Evolutionary conservation across 2,797 vertebrate genomes (phyloP).

Genomic region (Melanotaenia nigrans): DNA sequence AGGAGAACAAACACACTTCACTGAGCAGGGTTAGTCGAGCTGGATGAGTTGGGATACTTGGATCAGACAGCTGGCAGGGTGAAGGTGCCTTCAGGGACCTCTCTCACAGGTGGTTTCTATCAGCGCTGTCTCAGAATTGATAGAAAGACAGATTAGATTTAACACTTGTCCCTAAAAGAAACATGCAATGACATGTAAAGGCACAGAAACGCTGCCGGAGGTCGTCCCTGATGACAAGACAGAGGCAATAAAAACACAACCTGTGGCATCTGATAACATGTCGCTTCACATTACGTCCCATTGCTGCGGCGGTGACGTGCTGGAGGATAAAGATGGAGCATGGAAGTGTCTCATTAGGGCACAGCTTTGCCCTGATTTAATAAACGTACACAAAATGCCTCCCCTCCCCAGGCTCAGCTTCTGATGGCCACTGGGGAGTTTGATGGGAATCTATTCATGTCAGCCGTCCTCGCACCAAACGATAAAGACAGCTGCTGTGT

Average conservation of each 20-base stretch:
- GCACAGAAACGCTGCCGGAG: not conserved
- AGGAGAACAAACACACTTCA: no score
- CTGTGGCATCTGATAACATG: not conserved
- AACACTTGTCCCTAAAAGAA: not conserved
- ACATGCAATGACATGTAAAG: not conserved
- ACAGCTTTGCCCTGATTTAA: slow-evolving; percentile 17
- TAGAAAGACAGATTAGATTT: not conserved
- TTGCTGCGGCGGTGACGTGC: not conserved
- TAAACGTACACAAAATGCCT: not conserved
- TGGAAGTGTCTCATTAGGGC: slow-evolving; percentile 19
- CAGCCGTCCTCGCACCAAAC: slow-evolving; percentile 5
- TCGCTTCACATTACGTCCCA: not conserved
- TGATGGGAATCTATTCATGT: slow-evolving; percentile 32
- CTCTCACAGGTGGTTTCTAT: no score
- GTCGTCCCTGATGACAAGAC: not conserved
- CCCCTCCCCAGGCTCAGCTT: not conserved
- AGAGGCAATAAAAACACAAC: slow-evolving; percentile 7
- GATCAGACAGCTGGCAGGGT: no score
- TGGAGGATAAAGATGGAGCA: not conserved
- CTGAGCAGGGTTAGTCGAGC: no score
- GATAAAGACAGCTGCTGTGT: slow-evolving; percentile 25
- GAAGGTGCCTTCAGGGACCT: no score
- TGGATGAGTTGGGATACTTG: no score
- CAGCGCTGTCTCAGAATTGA: not conserved
- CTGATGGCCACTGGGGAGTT: not conserved